Evolutionary conservation across 2,113 vertebrate species (phyloP).

Genomic region (Passer montanus): DNA sequence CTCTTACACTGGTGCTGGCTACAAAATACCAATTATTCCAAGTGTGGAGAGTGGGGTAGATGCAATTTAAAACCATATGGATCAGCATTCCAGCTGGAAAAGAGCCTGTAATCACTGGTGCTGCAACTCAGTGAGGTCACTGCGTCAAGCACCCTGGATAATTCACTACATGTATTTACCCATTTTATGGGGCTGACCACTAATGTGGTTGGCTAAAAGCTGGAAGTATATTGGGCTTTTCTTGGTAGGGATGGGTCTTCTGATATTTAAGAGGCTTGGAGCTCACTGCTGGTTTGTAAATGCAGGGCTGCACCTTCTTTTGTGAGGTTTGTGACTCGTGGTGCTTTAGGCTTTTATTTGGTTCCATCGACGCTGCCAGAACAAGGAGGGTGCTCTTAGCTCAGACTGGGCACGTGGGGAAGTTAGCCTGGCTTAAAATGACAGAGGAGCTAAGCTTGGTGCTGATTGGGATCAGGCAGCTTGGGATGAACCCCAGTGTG

Average conservation of each 20-base stretch:
- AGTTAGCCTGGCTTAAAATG: neutral
- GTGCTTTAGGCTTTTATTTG: neutral
- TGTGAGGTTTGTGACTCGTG: neutral
- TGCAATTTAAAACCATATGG: neutral
- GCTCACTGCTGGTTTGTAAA: neutral
- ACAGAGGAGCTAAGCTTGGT: neutral
- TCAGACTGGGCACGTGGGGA: neutral
- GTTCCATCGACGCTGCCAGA: neutral
- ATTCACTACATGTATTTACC: neutral
- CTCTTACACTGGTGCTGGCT: neutral
- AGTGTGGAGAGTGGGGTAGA: neutral
- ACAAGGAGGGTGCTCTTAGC: neutral
- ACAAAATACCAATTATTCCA: neutral
- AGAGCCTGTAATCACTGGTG: neutral
- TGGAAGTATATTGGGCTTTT: neutral
- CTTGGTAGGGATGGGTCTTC: neutral
- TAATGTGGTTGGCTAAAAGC: neutral
- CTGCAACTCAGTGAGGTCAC: slow-evolving; percentile 39
- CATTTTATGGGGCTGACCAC: neutral
- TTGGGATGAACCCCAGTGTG: neutral
- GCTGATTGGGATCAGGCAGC: neutral
- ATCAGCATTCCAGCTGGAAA: slow-evolving; percentile 21
- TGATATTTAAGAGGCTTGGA: neutral
- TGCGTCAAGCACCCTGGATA: neutral
- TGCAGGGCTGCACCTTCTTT: neutral